Percentiles rank a stretch among this genome's conserved stretches.
These are phyloP conservation scores for Chironomus riparius DNA, from an alignment of 2,888 invertebrate species.

Conservation along the genomic window DNA sequence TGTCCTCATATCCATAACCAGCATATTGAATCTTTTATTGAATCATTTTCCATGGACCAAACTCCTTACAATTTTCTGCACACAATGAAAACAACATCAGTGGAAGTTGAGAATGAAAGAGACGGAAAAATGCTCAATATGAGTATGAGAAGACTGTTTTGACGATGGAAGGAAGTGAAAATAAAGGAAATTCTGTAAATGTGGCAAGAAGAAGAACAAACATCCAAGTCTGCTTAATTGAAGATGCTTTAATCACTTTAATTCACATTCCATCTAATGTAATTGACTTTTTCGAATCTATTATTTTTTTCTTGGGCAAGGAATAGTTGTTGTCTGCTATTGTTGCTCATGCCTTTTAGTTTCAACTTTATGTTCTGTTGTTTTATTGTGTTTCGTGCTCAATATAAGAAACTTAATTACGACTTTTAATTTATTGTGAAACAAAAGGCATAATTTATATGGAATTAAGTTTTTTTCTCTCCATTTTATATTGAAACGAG, in stretches of 20 bases:
- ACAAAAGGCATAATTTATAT: background rate
- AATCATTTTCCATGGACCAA: background rate
- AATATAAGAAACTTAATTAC: background rate
- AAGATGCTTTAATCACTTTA: slow-evolving; percentile 6
- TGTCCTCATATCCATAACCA: too few species aligned
- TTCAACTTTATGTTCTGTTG: background rate
- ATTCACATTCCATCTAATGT: background rate
- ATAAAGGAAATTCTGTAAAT: background rate
- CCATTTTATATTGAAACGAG: too few species aligned
- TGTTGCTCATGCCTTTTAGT: too few species aligned
- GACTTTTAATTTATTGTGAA: background rate
- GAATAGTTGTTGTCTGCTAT: too few species aligned
- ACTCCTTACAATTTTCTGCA: background rate
- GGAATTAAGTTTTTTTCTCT: background rate
- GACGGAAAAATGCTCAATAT: too few species aligned
- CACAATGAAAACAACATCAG: too few species aligned
- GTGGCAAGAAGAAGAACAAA: background rate
- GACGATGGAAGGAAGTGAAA: background rate
- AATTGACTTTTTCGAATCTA: background rate
- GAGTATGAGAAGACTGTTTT: too few species aligned
- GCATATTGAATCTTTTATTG: background rate
- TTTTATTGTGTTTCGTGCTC: background rate
- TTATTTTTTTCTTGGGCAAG: background rate
- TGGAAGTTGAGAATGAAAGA: too few species aligned
- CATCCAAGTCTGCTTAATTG: background rate